Evolutionary conservation across 1,140 invertebrate species (phyloP).

Genomic region (Periplaneta americana): DNA sequence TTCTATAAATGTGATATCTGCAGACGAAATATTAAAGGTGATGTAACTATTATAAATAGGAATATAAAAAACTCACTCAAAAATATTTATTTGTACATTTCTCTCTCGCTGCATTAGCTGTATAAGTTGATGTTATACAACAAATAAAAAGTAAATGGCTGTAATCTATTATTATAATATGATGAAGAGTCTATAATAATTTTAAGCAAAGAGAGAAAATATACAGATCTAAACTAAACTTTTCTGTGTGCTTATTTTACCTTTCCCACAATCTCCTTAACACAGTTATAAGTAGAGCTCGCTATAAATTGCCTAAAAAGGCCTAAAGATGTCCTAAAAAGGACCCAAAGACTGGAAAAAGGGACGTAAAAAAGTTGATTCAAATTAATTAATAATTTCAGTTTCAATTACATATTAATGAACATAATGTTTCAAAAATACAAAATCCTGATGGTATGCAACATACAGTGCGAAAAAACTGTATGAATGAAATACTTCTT

Average conservation of each 20-base stretch:
- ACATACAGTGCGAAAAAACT: too few species aligned
- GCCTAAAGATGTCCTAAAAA: too few species aligned
- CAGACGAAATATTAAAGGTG: constrained; percentile 7
- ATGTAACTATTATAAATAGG: constrained; percentile 6
- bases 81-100: constrained; percentile 17
- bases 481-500: too few species aligned
- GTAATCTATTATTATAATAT: constrained; percentile 14
- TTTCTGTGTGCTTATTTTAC: not conserved
- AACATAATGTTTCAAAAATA: too few species aligned
- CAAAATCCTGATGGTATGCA: too few species aligned
- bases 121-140: constrained; percentile 13
- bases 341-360: too few species aligned
- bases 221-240: constrained; percentile 3
- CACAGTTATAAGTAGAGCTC: too few species aligned
- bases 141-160: constrained; percentile 6
- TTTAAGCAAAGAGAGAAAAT: constrained; percentile 11
- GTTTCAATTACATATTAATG: too few species aligned
- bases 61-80: constrained; percentile 9
- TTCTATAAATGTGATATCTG: constrained; percentile 15
- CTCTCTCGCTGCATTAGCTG: constrained; percentile 1
- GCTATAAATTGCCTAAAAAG: too few species aligned
- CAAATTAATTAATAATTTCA: too few species aligned
- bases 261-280: too few species aligned
- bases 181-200: constrained; percentile 1
- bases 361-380: too few species aligned